Evolutionary conservation across 2,888 invertebrate species (phyloP).

Genomic region (Unio pictorum): DNA sequence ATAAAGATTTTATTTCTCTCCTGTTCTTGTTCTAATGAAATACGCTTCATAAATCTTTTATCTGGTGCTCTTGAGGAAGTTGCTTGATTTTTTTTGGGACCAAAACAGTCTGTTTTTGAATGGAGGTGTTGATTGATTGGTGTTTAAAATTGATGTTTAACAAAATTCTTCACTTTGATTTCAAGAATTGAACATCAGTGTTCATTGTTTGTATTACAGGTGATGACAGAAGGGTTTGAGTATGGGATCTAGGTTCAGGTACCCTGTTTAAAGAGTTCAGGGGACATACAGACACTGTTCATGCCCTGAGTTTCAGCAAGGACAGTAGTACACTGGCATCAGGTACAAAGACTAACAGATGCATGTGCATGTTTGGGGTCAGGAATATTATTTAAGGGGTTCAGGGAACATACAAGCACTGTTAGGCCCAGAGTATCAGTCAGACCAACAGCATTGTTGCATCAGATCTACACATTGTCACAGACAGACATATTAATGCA

Average conservation of each 20-base stretch:
- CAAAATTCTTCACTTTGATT: too few species aligned
- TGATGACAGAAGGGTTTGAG: slow-evolving; percentile 80
- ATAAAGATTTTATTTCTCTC: too few species aligned
- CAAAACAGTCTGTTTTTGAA: too few species aligned
- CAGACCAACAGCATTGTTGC: background rate
- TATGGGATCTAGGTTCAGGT: slow-evolving; percentile 83
- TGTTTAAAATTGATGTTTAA: too few species aligned
- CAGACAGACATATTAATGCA: too few species aligned
- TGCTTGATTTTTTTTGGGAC: too few species aligned
- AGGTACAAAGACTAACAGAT: slow-evolving; percentile 67
- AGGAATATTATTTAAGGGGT: background rate
- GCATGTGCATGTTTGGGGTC: background rate
- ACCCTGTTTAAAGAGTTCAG: slow-evolving; percentile 78
- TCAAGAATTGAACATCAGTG: background rate
- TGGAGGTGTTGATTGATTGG: too few species aligned
- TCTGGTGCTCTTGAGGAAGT: too few species aligned
- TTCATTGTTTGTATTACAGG: slow-evolving; percentile 69
- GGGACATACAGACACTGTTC: slow-evolving; percentile 79
- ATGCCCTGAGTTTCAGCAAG: slow-evolving; percentile 78
- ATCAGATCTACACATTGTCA: background rate
- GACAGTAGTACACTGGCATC: slow-evolving; percentile 79
- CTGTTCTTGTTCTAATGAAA: too few species aligned
- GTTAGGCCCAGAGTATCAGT: background rate
- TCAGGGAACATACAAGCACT: background rate
- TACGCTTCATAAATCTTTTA: too few species aligned